Evolutionary conservation across 2,797 vertebrate genomes (phyloP).

Genomic region (Poeciliopsis paucimaculata): DNA sequence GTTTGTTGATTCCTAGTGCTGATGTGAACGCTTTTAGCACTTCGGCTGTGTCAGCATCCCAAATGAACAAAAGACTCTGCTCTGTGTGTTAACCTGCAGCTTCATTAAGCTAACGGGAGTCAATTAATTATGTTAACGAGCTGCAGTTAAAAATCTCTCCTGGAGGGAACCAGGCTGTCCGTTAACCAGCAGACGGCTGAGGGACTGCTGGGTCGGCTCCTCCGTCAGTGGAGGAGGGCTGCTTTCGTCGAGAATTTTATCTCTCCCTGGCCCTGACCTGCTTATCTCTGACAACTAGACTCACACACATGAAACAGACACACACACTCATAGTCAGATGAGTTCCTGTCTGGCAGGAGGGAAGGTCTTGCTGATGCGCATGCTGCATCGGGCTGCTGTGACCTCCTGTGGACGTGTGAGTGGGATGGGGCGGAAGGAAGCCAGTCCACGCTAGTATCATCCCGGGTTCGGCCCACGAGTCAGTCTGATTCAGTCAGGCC

Average conservation of each 20-base stretch:
- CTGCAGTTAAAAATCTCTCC: slow-evolving; percentile 44
- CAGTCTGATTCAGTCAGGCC: slow-evolving; percentile 7
- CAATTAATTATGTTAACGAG: slow-evolving; percentile 66
- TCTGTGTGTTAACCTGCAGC: slow-evolving; percentile 49
- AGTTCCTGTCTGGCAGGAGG: slow-evolving; percentile 30
- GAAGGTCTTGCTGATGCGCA: slow-evolving; percentile 25
- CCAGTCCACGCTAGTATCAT: slow-evolving; percentile 42
- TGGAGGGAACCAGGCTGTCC: slow-evolving; percentile 45
- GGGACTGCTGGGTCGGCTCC: slow-evolving; percentile 23
- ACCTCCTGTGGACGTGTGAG: slow-evolving; percentile 52
- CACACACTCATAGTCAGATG: slow-evolving; percentile 16
- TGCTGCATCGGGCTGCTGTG: slow-evolving; percentile 52
- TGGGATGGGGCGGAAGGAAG: slow-evolving; percentile 37
- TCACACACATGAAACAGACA: slow-evolving; percentile 17
- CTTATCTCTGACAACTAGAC: slow-evolving; percentile 55
- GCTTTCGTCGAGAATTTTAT: slow-evolving; percentile 43
- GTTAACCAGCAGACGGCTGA: slow-evolving; percentile 40
- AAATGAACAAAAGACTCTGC: slow-evolving; percentile 26
- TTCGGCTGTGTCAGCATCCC: slow-evolving; percentile 11
- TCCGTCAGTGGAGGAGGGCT: slow-evolving; percentile 3
- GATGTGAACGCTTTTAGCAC: not conserved
- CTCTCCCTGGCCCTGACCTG: slow-evolving; percentile 55
- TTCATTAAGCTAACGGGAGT: slow-evolving; percentile 60
- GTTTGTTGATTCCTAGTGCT: not conserved
- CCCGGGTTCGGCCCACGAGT: not conserved